Conservation (phyloP, 2,797 vertebrate species). For the Prionace glauca region DNA sequence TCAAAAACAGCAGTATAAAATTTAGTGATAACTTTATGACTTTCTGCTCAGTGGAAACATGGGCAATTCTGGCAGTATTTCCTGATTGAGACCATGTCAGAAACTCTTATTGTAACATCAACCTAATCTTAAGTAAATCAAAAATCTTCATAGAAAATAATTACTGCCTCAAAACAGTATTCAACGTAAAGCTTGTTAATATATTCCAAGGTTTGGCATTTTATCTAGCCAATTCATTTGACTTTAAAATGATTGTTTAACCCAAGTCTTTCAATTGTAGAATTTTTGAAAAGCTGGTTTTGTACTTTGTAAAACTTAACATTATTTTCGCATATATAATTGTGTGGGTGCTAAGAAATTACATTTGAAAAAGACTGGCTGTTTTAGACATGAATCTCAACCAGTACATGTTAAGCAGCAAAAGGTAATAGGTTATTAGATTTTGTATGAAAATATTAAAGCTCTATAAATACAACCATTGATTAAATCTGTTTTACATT, state of each 20-base stretch:
- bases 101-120: not conserved
- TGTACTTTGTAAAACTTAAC: not conserved
- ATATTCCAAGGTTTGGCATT: not conserved
- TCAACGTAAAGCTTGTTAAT: not conserved
- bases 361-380: not conserved
- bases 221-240: too few relatives aligned
- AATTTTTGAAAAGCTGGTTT: not conserved
- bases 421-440: not conserved
- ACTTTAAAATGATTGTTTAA: not conserved
- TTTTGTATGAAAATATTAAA: slow-evolving; percentile 25
- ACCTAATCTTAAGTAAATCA: not conserved
- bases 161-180: not conserved
- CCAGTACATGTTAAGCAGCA: not conserved
- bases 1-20: not conserved
- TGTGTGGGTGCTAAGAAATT: not conserved
- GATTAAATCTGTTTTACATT: slow-evolving; percentile 16
- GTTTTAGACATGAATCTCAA: not conserved
- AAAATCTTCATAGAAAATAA: not conserved
- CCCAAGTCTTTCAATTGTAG: not conserved
- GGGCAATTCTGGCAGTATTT: not conserved
- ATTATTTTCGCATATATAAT: not conserved
- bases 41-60: not conserved
- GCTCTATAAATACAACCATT: slow-evolving; percentile 14
- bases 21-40: not conserved
- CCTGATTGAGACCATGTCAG: not conserved